Evolutionary conservation across 2,888 invertebrate genomes (phyloP).

Genomic region (Cenopis cana): DNA sequence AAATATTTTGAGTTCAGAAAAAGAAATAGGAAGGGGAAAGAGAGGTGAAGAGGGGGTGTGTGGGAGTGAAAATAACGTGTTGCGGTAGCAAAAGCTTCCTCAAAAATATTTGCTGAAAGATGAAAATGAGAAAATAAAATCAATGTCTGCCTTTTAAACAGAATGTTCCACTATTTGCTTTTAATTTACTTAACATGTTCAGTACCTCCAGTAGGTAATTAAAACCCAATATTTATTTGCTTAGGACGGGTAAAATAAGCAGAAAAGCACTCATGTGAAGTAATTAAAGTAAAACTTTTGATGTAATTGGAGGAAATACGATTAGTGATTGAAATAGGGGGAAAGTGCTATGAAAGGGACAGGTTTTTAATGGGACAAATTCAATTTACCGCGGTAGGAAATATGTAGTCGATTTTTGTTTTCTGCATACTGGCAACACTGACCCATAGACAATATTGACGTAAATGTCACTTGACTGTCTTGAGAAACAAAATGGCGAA

Average conservation of each 20-base stretch:
- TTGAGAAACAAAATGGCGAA: too few relatives aligned
- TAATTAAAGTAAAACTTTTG: conserved; percentile 7
- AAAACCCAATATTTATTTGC: conserved; percentile 38
- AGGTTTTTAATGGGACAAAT: too few relatives aligned
- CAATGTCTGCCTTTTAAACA: neutral
- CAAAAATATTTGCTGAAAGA: neutral
- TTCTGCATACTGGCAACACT: too few relatives aligned
- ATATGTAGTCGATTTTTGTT: too few relatives aligned
- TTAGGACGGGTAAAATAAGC: conserved; percentile 38
- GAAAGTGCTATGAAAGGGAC: too few relatives aligned
- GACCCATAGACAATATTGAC: too few relatives aligned
- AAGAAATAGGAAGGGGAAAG: neutral
- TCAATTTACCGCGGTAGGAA: too few relatives aligned
- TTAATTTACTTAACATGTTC: conserved; percentile 16
- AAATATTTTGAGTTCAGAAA: too few relatives aligned
- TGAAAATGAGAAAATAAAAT: conserved; percentile 1
- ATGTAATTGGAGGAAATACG: too few relatives aligned
- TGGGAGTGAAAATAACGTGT: neutral
- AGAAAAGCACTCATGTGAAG: neutral
- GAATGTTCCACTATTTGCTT: conserved; percentile 9
- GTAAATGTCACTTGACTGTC: too few relatives aligned
- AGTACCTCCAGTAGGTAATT: conserved; percentile 19
- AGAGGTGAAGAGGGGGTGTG: neutral
- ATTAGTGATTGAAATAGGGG: too few relatives aligned
- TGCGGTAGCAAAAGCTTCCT: neutral